Evolutionary conservation across 2,888 invertebrate species (phyloP).

Genomic region (Parelbella ahira): DNA sequence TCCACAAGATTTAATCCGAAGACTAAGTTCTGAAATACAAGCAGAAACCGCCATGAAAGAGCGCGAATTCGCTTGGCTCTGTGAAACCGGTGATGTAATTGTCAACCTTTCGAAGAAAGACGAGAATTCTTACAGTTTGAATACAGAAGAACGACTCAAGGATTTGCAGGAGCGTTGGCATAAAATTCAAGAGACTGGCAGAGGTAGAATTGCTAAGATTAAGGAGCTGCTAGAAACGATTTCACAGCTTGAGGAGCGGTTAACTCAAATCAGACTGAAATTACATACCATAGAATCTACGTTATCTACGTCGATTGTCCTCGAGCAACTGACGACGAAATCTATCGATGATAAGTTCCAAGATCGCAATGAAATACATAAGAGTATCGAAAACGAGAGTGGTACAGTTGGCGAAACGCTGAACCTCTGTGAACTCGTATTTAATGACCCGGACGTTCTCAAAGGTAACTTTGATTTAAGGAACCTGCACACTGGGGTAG

Average conservation of each 20-base stretch:
- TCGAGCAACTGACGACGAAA: constrained; percentile 83
- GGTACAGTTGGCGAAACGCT: constrained; percentile 88
- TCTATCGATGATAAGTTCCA: constrained; percentile 84
- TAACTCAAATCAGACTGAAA: constrained; percentile 86
- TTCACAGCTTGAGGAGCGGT: constrained; percentile 84
- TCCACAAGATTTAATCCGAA: constrained; percentile 86
- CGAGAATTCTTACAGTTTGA: constrained; percentile 73
- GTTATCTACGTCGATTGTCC: constrained; percentile 83
- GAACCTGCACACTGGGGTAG: constrained; percentile 83
- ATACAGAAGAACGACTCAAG: constrained; percentile 79
- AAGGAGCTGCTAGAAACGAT: constrained; percentile 86
- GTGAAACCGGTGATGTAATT: constrained; percentile 84
- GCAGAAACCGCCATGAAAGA: constrained; percentile 88
- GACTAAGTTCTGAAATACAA: constrained; percentile 86
- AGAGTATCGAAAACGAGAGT: constrained; percentile 88
- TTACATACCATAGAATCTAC: constrained; percentile 86
- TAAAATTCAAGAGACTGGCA: constrained; percentile 82
- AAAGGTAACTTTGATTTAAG: constrained; percentile 86
- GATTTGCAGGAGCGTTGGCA: constrained; percentile 86
- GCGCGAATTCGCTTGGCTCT: constrained; percentile 89
- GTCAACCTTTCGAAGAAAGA: constrained; percentile 83
- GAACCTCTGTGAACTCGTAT: constrained; percentile 87
- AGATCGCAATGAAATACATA: constrained; percentile 87
- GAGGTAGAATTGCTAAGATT: constrained; percentile 85
- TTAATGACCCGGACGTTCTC: constrained; percentile 87